Evolutionary conservation across 1,140 invertebrate species (phyloP), one percentile per base, ranked within the genome.

Genomic region (Trichonephila inaurata): DNA sequence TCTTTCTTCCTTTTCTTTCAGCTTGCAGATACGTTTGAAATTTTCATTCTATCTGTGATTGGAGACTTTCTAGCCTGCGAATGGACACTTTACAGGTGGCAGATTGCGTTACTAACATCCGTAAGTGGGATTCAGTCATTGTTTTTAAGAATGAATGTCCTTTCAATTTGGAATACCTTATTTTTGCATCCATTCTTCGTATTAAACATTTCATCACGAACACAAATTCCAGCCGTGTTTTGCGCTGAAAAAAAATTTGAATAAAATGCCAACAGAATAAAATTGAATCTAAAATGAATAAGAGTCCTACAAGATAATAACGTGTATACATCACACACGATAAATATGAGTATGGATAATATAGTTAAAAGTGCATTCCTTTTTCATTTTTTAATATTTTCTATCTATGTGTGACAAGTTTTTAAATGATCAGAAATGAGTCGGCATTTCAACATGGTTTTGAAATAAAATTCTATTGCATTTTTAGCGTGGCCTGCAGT

Each of bases 1-100:
- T 69, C 19, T 64, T 69, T 10, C 28, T 69, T n/a, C 8, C n/a
- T n/a, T 77, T 51, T 88, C 90, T 89, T 16, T 0, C 60, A 94
- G 93, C 28, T 90, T 24, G 93, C 93, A 14, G 93, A 94, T 85
- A 40, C 93, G 21, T 62, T 89, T 8, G 93, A 94, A 90, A 94
- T 94, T 7, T 89, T 94, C 40, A 83, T 94, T n/a, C 69, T 94
- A 10, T 94, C 93, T 60, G n/a, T 94, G 12, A 89, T 94, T 72
- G 93, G 93, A 21, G 87, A 90, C 66, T 85, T 83, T 21, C 24
- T 94, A 14, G 69, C 93, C 16, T 94, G 93, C 60, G 93, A 94
- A 51, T 94, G 93, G 93, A 60, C 44, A 21, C 24, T 94, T 5
- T 58, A 66, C 58, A 64, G 93, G 33, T 94, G 93, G 93, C 72